Conservation (phyloP, 2,888 invertebrate species). For the Eupithecia centaureata region DNA sequence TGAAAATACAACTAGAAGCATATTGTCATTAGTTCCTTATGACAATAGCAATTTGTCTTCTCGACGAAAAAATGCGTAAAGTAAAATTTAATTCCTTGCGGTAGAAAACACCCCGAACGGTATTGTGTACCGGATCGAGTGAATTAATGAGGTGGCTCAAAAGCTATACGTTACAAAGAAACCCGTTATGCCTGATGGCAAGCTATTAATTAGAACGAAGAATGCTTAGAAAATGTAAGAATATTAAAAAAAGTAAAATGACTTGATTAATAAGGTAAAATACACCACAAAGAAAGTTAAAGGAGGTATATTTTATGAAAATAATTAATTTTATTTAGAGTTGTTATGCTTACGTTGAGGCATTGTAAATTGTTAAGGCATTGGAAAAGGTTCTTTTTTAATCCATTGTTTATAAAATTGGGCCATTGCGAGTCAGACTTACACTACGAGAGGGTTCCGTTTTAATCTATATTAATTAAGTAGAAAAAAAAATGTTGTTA, state of each 20-base stretch:
- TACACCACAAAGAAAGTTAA: neutral
- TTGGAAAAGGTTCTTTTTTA: too few species aligned
- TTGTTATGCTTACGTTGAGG: too few species aligned
- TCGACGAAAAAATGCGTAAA: neutral
- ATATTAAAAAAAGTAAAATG: neutral
- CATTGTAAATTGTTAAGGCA: too few species aligned
- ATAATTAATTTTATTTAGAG: too few species aligned
- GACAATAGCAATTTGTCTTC: neutral
- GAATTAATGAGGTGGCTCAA: slow-evolving; percentile 36
- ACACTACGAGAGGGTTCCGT: too few species aligned
- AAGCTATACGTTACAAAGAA: slow-evolving; percentile 22
- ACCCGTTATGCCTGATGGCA: slow-evolving; percentile 13
- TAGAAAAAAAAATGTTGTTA: too few species aligned
- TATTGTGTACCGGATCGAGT: slow-evolving; percentile 29
- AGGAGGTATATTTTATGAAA: too few species aligned
- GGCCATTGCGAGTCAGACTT: too few species aligned
- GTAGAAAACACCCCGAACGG: slow-evolving; percentile 31
- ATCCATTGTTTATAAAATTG: too few species aligned
- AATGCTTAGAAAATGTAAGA: neutral
- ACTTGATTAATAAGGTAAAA: neutral
- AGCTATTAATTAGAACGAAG: slow-evolving; percentile 11
- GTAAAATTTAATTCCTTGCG: neutral
- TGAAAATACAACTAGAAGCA: too few species aligned
- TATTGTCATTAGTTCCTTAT: too few species aligned
- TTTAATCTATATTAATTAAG: too few species aligned